Percentiles rank a stretch among this genome's conserved stretches.
phyloP scores from a whole-genome alignment of 2,113 vertebrate genomes.

The Pteropus alecto region DNA sequence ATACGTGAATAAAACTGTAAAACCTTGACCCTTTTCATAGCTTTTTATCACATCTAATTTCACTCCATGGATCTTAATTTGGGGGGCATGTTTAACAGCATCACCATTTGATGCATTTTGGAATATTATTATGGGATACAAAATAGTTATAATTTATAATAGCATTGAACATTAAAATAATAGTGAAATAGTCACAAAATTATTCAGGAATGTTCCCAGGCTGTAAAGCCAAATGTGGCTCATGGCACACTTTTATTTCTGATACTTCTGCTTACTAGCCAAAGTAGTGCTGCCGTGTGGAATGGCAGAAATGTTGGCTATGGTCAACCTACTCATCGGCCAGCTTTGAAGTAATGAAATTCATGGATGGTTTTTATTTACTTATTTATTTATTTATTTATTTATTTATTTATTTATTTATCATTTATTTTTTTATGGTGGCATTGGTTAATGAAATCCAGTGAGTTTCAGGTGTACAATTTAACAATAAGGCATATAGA shows the following conservation, averaged over 20 bases:
- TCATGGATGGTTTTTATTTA: background rate
- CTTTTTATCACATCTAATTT: constrained; percentile 44
- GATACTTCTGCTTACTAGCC: background rate
- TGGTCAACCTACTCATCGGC: background rate
- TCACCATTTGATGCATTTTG: background rate
- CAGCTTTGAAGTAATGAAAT: background rate
- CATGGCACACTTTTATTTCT: background rate
- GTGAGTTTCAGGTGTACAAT: too few species aligned
- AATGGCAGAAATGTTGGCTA: background rate
- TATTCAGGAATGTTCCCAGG: background rate
- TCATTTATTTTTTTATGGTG: too few species aligned
- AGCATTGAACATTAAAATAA: background rate
- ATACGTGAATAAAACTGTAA: constrained; percentile 34
- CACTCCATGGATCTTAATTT: constrained; percentile 5
- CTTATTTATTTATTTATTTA: too few species aligned
- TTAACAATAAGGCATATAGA: too few species aligned
- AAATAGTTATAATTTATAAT: constrained; percentile 41
- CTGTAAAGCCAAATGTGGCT: background rate
- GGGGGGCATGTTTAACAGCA: background rate
- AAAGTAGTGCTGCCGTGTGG: background rate
- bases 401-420: too few species aligned
- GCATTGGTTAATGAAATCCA: too few species aligned
- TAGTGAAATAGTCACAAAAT: background rate
- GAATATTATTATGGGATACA: background rate
- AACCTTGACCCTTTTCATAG: background rate